Evolutionary conservation across 2,797 vertebrate species (phyloP), one percentile per base, ranked within the genome.

Genomic region (Falco peregrinus): DNA sequence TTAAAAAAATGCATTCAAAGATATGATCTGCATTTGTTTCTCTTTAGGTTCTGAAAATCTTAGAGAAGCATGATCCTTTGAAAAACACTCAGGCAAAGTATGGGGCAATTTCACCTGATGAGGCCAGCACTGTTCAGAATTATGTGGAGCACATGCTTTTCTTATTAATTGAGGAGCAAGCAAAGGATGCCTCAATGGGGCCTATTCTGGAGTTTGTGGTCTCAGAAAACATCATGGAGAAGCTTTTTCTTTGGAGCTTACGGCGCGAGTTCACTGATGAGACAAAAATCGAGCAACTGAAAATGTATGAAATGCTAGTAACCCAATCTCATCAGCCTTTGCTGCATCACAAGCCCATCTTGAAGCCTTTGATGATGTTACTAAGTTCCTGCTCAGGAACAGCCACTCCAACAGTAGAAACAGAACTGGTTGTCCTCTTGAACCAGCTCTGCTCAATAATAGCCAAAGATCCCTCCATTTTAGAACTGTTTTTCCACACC

Each of bases 81-180:
- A 99, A 99, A 92, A 98, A 98, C 90, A 96, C 71, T 87, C 98
- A 98, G 95, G 98, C 97, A 7, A 98, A 98, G 75, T 97, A 98
- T 14, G 98, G 98, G 26, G 74, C 98, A 29, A 94, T 99, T 91
- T 99, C 99, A 18, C 97, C 98, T 11, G 99, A 99, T 37, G 99
- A 99, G 97, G 99, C 99, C 53, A 99, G 98, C 25, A 99, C 99
- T 0, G 99, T 99, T 86, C 99, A 99, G 98, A 99, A 99, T 97
- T 99, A 99, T 3, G 99, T 99, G 90, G 99, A 99, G 79, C 99
- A 99, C 96, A 99, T 99, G 99, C 98, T 99, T 19, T 98, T 99
- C 90, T 97, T 99, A 93, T 95, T 99, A 68, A 99, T 99, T 87
- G 99, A 99, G 93, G 99, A 99, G 87, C 98, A 98, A 77, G 97